Base-by-base conservation (phyloP, 2,888 invertebrate species). In the Drosophila gaucha region DNA sequence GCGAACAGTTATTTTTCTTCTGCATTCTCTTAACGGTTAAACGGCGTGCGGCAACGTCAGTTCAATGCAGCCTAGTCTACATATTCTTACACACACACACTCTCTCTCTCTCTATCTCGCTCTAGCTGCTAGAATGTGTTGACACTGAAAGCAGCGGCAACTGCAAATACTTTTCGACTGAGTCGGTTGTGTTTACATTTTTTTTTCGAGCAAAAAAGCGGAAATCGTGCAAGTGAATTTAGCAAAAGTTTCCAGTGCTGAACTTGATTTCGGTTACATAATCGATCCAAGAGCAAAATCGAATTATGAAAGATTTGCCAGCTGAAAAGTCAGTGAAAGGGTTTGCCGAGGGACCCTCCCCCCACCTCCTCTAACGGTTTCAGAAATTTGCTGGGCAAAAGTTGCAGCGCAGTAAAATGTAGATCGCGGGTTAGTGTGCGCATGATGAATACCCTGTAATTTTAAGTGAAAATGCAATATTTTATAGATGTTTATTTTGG, bases 251-350 rank as follows among this genome's bases (percentile, higher is more conserved):
- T 20, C 16, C 36, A 30, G 36, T 22, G 8, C n/a, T 57, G 18
- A 39, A 31, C 24, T 39, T 57, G 58, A 57, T 31, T 57, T 57
- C 24, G 24, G n/a, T 38, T 22, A 28, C 43, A 59, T 46, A 36
- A 65, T 65, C 46, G 72, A 71, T 63, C 30, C 8, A 59, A 59
- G 33, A 49, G 62, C 39, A 9, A 54, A 74, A 72, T 64, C 38
- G 36, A 64, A 64, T 76, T 59, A 63, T 50, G 39, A 67, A 54
- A 41, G 55, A 59, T 67, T 64, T 51, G 47, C 46, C 64, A 71
- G 39, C 22, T 64, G 30, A 41, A 33, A 35, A 58, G 14, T 51
- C 52, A 35, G 50, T 26, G 24, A 57, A 39, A 35, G 30, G 9
- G 26, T 46, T 36, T 43, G 16, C 18, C 26, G 10, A n/a, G n/a